These are phyloP conservation scores for Apis cerana DNA, from an alignment of 1,140 invertebrate genomes.

Conservation along the genomic window DNA sequence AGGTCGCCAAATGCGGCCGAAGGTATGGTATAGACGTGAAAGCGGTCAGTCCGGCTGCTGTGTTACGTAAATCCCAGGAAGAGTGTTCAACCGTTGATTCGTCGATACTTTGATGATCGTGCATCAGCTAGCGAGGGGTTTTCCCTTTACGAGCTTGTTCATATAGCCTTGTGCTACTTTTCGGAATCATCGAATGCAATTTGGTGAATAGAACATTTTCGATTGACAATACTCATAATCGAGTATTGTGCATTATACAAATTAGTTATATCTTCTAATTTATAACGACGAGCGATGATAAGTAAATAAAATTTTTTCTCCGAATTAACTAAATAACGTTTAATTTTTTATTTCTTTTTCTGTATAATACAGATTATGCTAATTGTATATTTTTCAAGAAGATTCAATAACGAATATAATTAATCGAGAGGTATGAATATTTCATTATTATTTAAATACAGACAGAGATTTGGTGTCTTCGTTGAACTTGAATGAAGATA, in stretches of 20 bases:
- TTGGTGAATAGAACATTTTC: neutral
- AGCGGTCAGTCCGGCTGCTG: constrained; percentile 74
- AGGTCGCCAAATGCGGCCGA: constrained; percentile 58
- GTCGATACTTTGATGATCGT: constrained; percentile 43
- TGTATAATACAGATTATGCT: too few relatives aligned
- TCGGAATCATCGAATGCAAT: neutral
- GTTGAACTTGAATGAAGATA: neutral
- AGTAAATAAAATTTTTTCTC: too few relatives aligned
- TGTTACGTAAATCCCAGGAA: constrained; percentile 78
- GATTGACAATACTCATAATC: neutral
- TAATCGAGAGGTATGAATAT: too few relatives aligned
- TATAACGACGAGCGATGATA: too few relatives aligned
- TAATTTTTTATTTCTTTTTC: too few relatives aligned
- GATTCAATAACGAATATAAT: too few relatives aligned
- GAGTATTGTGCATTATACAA: too few relatives aligned
- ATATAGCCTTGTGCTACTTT: constrained; percentile 45
- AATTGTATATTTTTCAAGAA: too few relatives aligned
- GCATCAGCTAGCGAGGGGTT: constrained; percentile 2
- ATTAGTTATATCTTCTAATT: too few relatives aligned
- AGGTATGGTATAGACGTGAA: constrained; percentile 73
- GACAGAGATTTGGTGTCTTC: fast-evolving
- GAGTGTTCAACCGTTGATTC: constrained; percentile 61
- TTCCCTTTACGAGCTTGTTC: constrained; percentile 1
- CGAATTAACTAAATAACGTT: too few relatives aligned
- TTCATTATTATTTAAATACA: too few relatives aligned